Base-by-base conservation (phyloP, 2,797 vertebrate species). In the Sarcophilus harrisii region DNA sequence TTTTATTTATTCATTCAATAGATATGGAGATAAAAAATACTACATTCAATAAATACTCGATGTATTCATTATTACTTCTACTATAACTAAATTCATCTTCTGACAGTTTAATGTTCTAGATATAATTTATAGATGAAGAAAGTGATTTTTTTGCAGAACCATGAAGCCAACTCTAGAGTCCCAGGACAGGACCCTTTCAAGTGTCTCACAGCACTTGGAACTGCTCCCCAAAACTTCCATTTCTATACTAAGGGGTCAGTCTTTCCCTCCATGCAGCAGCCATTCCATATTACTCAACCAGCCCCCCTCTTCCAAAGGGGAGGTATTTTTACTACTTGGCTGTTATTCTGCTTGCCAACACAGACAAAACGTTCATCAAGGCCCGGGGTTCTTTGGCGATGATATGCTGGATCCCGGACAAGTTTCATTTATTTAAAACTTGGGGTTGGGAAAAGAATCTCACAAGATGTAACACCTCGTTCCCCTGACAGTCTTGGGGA, bases 341-440 rank as follows among this genome's bases (percentile, higher is more conserved):
- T 95, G 52, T 94, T 93, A 91, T 81, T 91, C 87, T 94, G 54
- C 92, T 94, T 81, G 38, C 94, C 90, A 92, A 90, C 57, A 81
- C 32, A 90, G 90, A 81, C 0, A 11, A 32, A 62, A 93, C 10
- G 30, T 29, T 94, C 96, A 96, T 96, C 92, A 93, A 95, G 92
- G 92, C 93, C 92, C 45, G 95, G 96, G 96, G 94, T 97, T 96
- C 97, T 97, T 96, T 94, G 97, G 94, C 96, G 97, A 98, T 96
- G 3, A 96, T 96, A 90, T 96, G 91, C 90, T 97, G 96, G 93
- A 98, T 16, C 90, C 87, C 96, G 91, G 96, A 95, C 95, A 97
- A 73, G 58, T 96, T 97, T 96, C 94, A 91, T 93, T 97, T 97
- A 96, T 98, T 98, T 98, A 97, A 97, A 98, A 97, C 96, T 97